These are phyloP conservation scores for Lymantria dispar DNA, from an alignment of 2,888 invertebrate species.

Conservation along the genomic window DNA sequence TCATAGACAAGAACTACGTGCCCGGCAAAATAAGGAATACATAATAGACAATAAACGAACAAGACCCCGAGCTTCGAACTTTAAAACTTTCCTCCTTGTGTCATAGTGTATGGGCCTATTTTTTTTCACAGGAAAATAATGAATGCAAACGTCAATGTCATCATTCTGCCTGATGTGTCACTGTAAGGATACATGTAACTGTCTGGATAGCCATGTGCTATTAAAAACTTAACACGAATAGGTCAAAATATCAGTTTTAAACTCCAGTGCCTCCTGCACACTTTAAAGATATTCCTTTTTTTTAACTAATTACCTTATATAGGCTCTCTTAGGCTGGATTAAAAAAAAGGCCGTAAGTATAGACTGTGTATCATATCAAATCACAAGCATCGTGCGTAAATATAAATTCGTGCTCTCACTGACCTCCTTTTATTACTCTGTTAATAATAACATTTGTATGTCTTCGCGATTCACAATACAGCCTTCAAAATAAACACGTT, in stretches of 20 bases:
- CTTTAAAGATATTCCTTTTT: too few species aligned
- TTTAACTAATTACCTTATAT: too few species aligned
- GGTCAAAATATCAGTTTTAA: too few species aligned
- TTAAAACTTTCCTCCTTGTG: slow-evolving; percentile 44
- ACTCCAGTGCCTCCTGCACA: too few species aligned
- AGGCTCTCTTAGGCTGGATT: too few species aligned
- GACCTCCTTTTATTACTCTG: slow-evolving; percentile 15
- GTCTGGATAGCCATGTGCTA: too few species aligned
- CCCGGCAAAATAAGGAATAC: slow-evolving; percentile 99
- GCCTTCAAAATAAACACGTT: slow-evolving; percentile 5
- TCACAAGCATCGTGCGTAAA: slow-evolving; percentile 14
- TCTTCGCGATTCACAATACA: slow-evolving; percentile 14
- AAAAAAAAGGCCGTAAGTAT: too few species aligned
- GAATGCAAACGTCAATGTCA: too few species aligned
- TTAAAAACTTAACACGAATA: too few species aligned
- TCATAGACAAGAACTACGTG: slow-evolving; percentile 99
- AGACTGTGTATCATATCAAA: too few species aligned
- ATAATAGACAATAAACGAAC: slow-evolving; percentile 77
- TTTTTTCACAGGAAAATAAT: slow-evolving; percentile 7
- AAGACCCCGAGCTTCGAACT: slow-evolving; percentile 40
- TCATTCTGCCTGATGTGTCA: too few species aligned
- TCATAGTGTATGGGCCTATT: slow-evolving; percentile 38
- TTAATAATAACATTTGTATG: slow-evolving; percentile 5
- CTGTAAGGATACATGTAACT: too few species aligned
- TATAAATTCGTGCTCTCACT: slow-evolving; percentile 11